A percentile compares a stretch with the other conserved stretches of the same genome.
Conservation (phyloP, 2,888 invertebrate genomes). For the Hypomecis punctinalis region DNA sequence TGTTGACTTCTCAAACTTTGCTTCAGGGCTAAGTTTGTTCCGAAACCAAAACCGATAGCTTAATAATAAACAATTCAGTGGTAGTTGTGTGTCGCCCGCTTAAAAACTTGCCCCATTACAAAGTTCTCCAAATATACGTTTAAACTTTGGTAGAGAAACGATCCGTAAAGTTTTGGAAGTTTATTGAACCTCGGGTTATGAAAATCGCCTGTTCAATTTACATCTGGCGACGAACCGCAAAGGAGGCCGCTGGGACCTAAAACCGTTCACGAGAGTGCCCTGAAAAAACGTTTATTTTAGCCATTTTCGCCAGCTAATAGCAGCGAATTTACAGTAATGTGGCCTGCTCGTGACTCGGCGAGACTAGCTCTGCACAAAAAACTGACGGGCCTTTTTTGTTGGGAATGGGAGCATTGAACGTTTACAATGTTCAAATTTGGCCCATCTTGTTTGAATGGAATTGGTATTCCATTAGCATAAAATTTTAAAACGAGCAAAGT, state of each 20-base stretch:
- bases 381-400: conserved; percentile 25
- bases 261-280: conserved; percentile 16
- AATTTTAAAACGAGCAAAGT: conserved; percentile 2
- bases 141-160: conserved; percentile 17
- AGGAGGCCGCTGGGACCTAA: conserved; percentile 15
- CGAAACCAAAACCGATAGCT: not conserved
- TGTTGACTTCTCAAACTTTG: not conserved
- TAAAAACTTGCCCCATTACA: conserved; percentile 15
- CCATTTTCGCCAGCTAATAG: conserved; percentile 21
- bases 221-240: conserved; percentile 16
- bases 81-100: conserved; percentile 3
- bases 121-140: conserved; percentile 19
- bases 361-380: conserved; percentile 31
- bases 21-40: not conserved
- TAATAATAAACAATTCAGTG: conserved; percentile 5
- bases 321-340: conserved; percentile 32
- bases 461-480: conserved; percentile 20
- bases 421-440: conserved; percentile 20
- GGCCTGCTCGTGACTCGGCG: conserved; percentile 31
- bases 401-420: conserved; percentile 33
- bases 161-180: conserved; percentile 13
- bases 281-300: conserved; percentile 21
- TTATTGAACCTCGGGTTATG: conserved; percentile 29
- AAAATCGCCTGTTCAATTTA: conserved; percentile 29
- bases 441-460: conserved; percentile 16